Evolutionary conservation across 2,888 invertebrate species (phyloP), one percentile per base, ranked within the genome.

Genomic region (Bimastos eiseni): DNA sequence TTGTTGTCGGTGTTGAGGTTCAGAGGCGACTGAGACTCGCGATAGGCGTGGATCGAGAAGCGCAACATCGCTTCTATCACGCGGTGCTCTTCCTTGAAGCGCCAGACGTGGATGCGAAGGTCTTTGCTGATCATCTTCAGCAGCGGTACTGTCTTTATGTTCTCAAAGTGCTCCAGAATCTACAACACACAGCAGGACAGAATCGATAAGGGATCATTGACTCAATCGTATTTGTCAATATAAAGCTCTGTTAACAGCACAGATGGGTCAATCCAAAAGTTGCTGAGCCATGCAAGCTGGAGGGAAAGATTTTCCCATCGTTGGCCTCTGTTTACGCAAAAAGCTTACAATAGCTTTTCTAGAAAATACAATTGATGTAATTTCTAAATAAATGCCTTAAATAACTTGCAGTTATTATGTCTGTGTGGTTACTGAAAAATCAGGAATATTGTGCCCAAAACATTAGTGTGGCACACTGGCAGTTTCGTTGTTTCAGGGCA

Each of bases 51-150:
- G 49, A 92, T 90, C 21, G 91, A 83, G 36, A 92, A 89, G 17
- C 88, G 88, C 17, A 92, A 89, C 49, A 90, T 89, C 19, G 89
- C 91, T 70, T 91, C 92, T n/a, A 92, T 89, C 21, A 91, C 89
- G 33, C 83, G 90, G n/a, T 83, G 91, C 34, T 90, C 84, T 33
- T 89, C 84, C 33, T 91, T 89, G 44, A 92, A 90, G 88, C 91
- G 91, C 34, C 88, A 70, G 24, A 91, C 88, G 89, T 91, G 91
- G 34, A 91, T 70, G n/a, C 90, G 90, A 34, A 92, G 83, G 84
- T 91, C 92, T 89, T 91, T 90, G 49, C 83, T 90, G 49, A 91
- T 90, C 90, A 91, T 49, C 86, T 90, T 89, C 34, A 92, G 37
- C 34, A 92, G 90, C 30, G 55, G 88, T 4, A 86, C 89, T 11